Percentiles rank a stretch among this genome's conserved stretches.
These are phyloP conservation scores for Papilio demoleus DNA, from an alignment of 2,888 invertebrate genomes.

Conservation along the genomic window DNA sequence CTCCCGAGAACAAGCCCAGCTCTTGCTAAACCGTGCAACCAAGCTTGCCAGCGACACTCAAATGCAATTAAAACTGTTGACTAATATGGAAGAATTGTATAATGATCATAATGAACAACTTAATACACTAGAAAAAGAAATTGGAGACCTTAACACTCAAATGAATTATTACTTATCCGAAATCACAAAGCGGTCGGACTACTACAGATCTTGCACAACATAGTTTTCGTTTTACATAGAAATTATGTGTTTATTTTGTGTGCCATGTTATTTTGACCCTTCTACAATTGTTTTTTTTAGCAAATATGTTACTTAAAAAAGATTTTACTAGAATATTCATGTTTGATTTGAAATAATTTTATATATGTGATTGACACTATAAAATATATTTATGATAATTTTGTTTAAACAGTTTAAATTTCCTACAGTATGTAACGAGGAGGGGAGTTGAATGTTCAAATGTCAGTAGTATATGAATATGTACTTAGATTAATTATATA, in stretches of 20 bases:
- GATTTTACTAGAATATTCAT: background rate
- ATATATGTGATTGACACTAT: background rate
- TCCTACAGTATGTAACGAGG: background rate
- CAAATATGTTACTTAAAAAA: slow-evolving; percentile 11
- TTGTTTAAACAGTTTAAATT: background rate
- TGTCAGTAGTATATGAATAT: background rate
- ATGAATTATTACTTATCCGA: slow-evolving; percentile 86
- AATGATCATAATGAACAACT: slow-evolving; percentile 85
- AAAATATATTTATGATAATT: background rate
- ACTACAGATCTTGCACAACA: slow-evolving; percentile 84
- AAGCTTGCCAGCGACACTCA: slow-evolving; percentile 91
- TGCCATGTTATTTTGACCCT: slow-evolving; percentile 40
- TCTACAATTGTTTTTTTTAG: slow-evolving; percentile 12
- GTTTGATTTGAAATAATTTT: background rate
- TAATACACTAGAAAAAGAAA: slow-evolving; percentile 83
- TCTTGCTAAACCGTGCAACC: slow-evolving; percentile 90
- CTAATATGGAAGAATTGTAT: slow-evolving; percentile 88
- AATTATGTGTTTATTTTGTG: slow-evolving; percentile 11
- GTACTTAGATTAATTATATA: background rate
- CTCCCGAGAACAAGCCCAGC: slow-evolving; percentile 91
- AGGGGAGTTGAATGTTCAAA: background rate
- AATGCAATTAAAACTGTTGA: slow-evolving; percentile 88
- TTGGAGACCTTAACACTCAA: slow-evolving; percentile 84
- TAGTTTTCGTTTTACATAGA: slow-evolving; percentile 52
- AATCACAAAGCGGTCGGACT: slow-evolving; percentile 85